These are phyloP conservation scores for Parus major DNA, from an alignment of 2,113 vertebrate genomes.

Conservation along the genomic window DNA sequence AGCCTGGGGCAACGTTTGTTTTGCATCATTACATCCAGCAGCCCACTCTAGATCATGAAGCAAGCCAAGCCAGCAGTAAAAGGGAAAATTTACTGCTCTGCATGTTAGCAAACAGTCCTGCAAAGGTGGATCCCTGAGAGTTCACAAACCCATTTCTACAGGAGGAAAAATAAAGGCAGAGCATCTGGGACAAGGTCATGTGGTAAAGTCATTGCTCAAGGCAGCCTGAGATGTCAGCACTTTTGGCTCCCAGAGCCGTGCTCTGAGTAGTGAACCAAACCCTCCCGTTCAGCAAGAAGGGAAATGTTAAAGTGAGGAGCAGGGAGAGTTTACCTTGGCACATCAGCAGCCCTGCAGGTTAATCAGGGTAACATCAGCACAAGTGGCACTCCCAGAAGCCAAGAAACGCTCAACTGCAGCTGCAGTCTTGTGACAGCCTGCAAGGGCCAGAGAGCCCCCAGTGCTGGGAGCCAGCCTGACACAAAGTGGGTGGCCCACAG, in stretches of 20 bases:
- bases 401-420: background rate
- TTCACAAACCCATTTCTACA: background rate
- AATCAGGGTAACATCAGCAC: background rate
- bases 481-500: background rate
- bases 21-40: constrained; percentile 1
- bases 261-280: constrained; percentile 38
- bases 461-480: background rate
- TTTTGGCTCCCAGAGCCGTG: background rate
- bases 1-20: background rate
- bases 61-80: constrained; percentile 1
- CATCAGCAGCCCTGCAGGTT: background rate
- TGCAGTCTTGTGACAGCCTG: background rate
- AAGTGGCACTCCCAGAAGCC: background rate
- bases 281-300: constrained; percentile 8
- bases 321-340: background rate
- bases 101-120: background rate
- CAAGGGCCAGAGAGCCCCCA: background rate
- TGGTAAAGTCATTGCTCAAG: background rate
- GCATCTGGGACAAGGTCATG: constrained; percentile 17
- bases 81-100: background rate
- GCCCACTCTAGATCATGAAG: background rate
- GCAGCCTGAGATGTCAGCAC: constrained; percentile 23
- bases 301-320: background rate
- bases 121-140: background rate
- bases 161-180: constrained; percentile 2